Evolutionary conservation across 2,113 vertebrate species (phyloP).

Genomic region (Danionella cerebrum): DNA sequence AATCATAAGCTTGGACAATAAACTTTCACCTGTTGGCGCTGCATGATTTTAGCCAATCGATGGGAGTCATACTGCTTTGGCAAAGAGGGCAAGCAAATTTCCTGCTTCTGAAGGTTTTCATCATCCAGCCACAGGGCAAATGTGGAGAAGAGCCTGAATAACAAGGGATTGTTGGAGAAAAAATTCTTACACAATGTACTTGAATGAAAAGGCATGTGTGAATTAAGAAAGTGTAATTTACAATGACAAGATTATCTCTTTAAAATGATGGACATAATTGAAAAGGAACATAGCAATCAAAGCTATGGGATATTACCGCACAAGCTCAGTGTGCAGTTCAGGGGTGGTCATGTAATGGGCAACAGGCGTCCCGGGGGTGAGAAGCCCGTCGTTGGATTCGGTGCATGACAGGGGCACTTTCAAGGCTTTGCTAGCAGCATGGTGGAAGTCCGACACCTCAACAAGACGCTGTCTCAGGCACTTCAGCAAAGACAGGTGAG

Average conservation of each 20-base stretch:
- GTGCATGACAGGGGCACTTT: constrained; percentile 63
- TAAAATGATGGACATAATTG: no score
- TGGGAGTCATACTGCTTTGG: constrained; percentile 85
- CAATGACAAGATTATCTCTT: no score
- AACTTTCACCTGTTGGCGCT: constrained; percentile 70
- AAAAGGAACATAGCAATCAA: no score
- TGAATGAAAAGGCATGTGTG: not conserved
- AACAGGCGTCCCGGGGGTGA: constrained; percentile 40
- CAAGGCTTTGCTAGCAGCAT: constrained; percentile 83
- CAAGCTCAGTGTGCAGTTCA: constrained; percentile 84
- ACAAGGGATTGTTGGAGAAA: not conserved
- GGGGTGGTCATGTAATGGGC: constrained; percentile 74
- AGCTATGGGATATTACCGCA: constrained; percentile 78
- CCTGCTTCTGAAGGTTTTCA: constrained; percentile 86
- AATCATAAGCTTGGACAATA: no score
- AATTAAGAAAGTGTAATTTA: no score
- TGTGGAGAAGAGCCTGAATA: constrained; percentile 81
- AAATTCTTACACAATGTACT: not conserved
- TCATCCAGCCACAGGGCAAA: constrained; percentile 91
- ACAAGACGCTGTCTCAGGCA: constrained; percentile 80
- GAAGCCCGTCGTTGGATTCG: constrained; percentile 54
- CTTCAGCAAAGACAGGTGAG: constrained; percentile 70
- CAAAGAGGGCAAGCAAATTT: constrained; percentile 85
- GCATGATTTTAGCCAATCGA: constrained; percentile 88
- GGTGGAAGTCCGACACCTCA: constrained; percentile 91